Conservation (phyloP, 2,113 vertebrate species). For the Eira barbara region DNA sequence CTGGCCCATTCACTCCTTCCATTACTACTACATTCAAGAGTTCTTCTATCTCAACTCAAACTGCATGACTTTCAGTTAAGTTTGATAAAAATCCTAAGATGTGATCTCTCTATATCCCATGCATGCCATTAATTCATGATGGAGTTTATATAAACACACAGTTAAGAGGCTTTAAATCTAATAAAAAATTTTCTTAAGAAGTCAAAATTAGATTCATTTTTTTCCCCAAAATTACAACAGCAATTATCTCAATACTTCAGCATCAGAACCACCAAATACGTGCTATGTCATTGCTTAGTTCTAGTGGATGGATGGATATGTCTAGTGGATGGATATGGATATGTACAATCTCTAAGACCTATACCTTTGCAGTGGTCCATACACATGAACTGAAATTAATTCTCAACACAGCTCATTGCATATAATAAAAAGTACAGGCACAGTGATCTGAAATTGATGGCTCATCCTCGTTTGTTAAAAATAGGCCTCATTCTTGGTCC, state of each 20-base stretch:
- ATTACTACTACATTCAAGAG: not conserved
- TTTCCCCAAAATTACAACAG: not conserved
- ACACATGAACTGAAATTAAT: not conserved
- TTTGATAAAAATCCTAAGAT: constrained; percentile 10
- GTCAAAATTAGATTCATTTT: not conserved
- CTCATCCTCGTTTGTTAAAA: not conserved
- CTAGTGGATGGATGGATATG: not conserved
- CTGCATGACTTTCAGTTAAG: not conserved
- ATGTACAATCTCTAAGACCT: not conserved
- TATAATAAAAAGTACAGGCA: not conserved
- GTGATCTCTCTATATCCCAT: not conserved
- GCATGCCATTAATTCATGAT: not conserved
- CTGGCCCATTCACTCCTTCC: not conserved
- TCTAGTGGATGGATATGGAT: not conserved
- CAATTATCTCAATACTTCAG: not conserved
- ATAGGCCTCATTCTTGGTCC: not conserved
- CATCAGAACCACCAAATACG: not conserved
- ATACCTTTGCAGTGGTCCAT: not conserved
- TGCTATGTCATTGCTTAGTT: not conserved
- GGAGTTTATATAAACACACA: not conserved
- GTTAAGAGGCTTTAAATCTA: not conserved
- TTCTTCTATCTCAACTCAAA: not conserved
- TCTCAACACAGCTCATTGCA: constrained; percentile 14
- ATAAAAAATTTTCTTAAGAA: not conserved
- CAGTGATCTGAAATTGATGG: constrained; percentile 12